These are phyloP conservation scores for Petroica traversi DNA, from an alignment of 2,113 vertebrate genomes.

Conservation along the genomic window DNA sequence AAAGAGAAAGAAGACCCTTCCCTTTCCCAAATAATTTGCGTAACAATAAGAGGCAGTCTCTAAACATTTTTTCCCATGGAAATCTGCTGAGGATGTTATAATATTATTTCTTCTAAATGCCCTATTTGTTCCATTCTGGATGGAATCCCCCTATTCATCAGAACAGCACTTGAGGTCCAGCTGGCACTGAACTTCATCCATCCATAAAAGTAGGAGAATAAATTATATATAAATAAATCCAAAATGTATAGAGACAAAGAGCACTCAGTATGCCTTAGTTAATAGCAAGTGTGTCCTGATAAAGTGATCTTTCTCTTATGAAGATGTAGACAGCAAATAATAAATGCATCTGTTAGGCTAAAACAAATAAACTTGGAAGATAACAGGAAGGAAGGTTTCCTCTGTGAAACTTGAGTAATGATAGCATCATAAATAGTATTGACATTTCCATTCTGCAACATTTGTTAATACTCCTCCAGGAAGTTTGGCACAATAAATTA, in stretches of 20 bases:
- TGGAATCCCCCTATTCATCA: background rate
- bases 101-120: background rate
- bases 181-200: background rate
- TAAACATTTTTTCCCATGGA: background rate
- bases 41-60: background rate
- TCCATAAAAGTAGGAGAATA: background rate
- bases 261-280: background rate
- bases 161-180: background rate
- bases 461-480: background rate
- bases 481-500: background rate
- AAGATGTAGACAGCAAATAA: background rate
- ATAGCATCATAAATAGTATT: background rate
- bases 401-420: background rate
- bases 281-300: background rate
- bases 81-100: background rate
- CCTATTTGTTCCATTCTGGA: background rate
- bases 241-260: background rate
- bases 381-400: background rate
- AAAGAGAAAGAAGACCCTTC: background rate
- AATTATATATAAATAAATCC: background rate
- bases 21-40: background rate
- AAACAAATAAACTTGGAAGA: background rate
- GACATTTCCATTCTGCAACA: background rate
- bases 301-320: background rate
- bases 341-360: background rate